phyloP scores from a whole-genome alignment of 2,797 vertebrate genomes.

The Phrynocephalus vlangalii region DNA sequence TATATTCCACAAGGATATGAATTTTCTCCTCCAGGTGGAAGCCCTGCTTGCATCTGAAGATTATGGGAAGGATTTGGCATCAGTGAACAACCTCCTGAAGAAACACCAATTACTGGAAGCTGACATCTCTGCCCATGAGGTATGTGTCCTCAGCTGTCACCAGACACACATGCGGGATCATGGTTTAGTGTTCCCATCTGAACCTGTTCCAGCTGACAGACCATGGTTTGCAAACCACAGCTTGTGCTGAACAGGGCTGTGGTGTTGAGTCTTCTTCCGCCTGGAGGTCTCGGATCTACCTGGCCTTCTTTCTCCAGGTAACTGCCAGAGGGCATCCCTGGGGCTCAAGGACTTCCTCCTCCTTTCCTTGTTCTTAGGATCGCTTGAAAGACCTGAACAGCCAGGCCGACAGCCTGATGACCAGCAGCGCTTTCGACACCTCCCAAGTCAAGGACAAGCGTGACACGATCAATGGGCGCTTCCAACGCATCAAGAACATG shows the following conservation, averaged over 20 bases:
- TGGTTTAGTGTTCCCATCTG: background rate
- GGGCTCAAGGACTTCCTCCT: background rate
- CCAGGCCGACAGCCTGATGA: constrained; percentile 97
- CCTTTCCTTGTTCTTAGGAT: constrained; percentile 77
- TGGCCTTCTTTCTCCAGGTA: background rate
- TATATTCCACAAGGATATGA: background rate
- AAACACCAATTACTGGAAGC: constrained; percentile 98
- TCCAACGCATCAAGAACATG: constrained; percentile 94
- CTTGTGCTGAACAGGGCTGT: too few relatives aligned
- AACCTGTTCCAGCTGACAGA: background rate
- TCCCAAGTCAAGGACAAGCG: constrained; percentile 96
- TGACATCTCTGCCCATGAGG: constrained; percentile 98
- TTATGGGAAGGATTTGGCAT: constrained; percentile 97
- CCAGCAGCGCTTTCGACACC: constrained; percentile 95
- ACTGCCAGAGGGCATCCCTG: background rate
- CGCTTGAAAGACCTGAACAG: constrained; percentile 96
- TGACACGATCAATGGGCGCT: constrained; percentile 91
- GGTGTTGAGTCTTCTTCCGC: background rate
- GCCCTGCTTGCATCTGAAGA: constrained; percentile 97
- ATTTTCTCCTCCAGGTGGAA: constrained; percentile 84
- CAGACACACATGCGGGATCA: too few relatives aligned
- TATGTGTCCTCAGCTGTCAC: constrained; percentile 59
- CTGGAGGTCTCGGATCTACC: background rate
- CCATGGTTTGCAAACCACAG: background rate
- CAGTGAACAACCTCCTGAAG: constrained; percentile 97